These are phyloP conservation scores for Hoplodrina blanda DNA, from an alignment of 2,888 invertebrate genomes.

Conservation along the genomic window DNA sequence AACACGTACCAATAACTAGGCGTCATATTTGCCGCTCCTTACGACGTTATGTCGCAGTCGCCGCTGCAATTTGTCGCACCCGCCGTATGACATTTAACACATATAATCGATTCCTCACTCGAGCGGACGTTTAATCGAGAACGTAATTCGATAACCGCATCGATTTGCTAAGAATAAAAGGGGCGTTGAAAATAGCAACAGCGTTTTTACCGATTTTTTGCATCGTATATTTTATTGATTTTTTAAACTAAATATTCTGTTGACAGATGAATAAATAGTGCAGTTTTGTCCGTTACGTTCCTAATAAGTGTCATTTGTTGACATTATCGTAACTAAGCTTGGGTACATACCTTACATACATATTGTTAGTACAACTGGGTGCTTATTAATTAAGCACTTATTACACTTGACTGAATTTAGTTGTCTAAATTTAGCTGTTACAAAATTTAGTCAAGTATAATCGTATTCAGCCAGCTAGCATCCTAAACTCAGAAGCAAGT, in stretches of 20 bases:
- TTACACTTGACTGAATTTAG: too few relatives aligned
- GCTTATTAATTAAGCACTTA: not conserved
- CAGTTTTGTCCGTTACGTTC: conserved; percentile 39
- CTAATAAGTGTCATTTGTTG: conserved; percentile 18
- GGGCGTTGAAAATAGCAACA: conserved; percentile 36
- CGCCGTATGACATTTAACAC: conserved; percentile 60
- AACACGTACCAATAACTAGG: conserved; percentile 50
- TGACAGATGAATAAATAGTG: conserved; percentile 10
- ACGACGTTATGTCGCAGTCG: conserved; percentile 23
- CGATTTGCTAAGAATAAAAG: conserved; percentile 48
- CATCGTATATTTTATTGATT: conserved; percentile 23
- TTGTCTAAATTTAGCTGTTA: too few relatives aligned
- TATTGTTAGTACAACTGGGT: not conserved
- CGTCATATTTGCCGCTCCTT: conserved; percentile 56
- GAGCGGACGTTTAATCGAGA: conserved; percentile 41
- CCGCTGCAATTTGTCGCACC: conserved; percentile 57
- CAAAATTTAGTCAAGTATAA: too few relatives aligned
- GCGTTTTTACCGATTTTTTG: conserved; percentile 33
- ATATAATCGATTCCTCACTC: conserved; percentile 54
- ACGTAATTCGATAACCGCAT: conserved; percentile 44
- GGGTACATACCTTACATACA: too few relatives aligned
- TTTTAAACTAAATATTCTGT: conserved; percentile 19
- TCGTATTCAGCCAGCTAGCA: too few relatives aligned
- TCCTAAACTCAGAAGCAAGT: too few relatives aligned
- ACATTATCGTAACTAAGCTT: conserved; percentile 5